phyloP scores from a whole-genome alignment of 1,140 invertebrate species.

The Lepeophtheirus salmonis region DNA sequence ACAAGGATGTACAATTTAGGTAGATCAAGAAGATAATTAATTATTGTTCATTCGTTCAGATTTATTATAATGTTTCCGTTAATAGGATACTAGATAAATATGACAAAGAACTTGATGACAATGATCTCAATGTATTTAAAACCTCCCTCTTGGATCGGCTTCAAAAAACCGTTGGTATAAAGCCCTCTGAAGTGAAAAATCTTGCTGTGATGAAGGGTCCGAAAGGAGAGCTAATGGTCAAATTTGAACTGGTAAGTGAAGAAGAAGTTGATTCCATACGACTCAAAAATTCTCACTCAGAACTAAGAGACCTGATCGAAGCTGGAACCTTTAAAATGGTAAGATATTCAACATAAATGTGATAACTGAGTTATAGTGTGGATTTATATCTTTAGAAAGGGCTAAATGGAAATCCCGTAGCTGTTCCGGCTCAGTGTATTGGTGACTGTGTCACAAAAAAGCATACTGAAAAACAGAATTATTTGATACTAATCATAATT shows the following conservation, averaged over 20 bases:
- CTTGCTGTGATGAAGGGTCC: neutral
- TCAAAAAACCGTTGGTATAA: neutral
- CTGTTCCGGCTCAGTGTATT: neutral
- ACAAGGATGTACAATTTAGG: neutral
- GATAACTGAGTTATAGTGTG: too few relatives aligned
- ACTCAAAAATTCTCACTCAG: neutral
- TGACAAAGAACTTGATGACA: neutral
- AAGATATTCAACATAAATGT: too few relatives aligned
- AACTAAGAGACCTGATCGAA: neutral
- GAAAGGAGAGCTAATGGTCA: neutral
- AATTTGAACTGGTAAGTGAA: neutral
- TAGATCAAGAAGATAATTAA: neutral
- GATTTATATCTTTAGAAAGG: too few relatives aligned
- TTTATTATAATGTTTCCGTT: neutral
- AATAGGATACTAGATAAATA: neutral
- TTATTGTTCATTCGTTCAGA: neutral
- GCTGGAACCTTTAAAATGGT: neutral
- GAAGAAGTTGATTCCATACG: neutral
- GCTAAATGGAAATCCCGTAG: neutral
- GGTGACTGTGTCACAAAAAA: neutral
- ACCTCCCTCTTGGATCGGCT: neutral
- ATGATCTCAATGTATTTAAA: neutral
- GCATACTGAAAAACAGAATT: neutral
- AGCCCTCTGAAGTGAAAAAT: neutral
- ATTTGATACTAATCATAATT: neutral